Evolutionary conservation across 1,140 invertebrate genomes (phyloP).

Genomic region (Rhopalosiphum maidis): DNA sequence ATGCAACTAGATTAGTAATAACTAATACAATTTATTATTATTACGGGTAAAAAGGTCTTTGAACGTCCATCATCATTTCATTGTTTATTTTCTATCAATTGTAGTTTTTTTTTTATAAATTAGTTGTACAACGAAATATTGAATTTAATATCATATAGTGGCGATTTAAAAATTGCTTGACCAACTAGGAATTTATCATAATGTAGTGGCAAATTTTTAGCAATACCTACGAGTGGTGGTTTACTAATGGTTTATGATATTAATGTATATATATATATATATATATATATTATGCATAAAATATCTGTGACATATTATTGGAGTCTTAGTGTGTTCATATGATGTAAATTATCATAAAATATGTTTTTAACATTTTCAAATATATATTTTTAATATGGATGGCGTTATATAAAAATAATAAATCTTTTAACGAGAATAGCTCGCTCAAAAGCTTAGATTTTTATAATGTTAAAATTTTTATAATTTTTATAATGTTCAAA

Average conservation of each 20-base stretch:
- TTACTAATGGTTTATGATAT: neutral
- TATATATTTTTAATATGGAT: neutral
- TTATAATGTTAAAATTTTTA: neutral
- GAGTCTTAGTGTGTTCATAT: neutral
- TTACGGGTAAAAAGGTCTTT: neutral
- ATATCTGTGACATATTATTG: conserved; percentile 40
- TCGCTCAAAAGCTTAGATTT: neutral
- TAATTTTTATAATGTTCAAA: neutral
- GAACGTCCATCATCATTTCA: neutral
- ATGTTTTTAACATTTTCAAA: conserved; percentile 1
- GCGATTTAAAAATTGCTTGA: too few species aligned
- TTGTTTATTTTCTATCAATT: neutral
- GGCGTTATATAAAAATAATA: neutral
- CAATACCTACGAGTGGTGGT: neutral
- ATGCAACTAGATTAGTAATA: neutral
- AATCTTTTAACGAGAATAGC: conserved; percentile 16
- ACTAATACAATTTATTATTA: neutral
- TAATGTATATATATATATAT: neutral
- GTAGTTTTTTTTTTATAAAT: neutral
- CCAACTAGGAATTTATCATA: neutral
- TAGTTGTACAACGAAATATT: neutral
- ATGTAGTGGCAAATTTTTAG: neutral
- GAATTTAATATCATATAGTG: neutral
- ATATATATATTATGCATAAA: too few species aligned
- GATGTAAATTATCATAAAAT: conserved; percentile 37